Evolutionary conservation across 2,888 invertebrate genomes (phyloP).

Genomic region (Eurytoma californica): DNA sequence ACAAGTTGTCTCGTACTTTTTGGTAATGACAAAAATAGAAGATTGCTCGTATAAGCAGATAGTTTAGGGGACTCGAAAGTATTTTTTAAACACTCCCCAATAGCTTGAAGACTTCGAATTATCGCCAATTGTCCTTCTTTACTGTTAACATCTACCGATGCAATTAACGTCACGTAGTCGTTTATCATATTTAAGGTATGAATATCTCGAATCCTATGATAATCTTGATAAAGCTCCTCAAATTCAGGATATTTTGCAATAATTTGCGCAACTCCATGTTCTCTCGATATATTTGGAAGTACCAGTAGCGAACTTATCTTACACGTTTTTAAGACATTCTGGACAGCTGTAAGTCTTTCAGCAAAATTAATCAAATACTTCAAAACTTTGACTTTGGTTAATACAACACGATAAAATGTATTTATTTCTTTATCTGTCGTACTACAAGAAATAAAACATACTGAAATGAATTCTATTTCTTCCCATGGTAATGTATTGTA

Average conservation of each 20-base stretch:
- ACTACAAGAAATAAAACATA: conserved; percentile 56
- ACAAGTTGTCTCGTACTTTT: conserved; percentile 49
- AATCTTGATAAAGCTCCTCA: conserved; percentile 58
- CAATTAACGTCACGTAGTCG: conserved; percentile 52
- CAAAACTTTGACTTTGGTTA: neutral
- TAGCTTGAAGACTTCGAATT: conserved; percentile 57
- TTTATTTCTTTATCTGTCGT: conserved; percentile 52
- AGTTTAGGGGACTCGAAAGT: conserved; percentile 61
- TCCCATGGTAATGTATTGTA: conserved; percentile 62
- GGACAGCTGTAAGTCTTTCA: conserved; percentile 42
- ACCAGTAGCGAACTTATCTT: neutral
- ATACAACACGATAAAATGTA: conserved; percentile 35
- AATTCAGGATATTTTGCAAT: conserved; percentile 44
- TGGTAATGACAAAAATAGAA: conserved; percentile 52
- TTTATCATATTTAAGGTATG: conserved; percentile 58
- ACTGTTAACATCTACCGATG: conserved; percentile 34
- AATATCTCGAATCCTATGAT: conserved; percentile 58
- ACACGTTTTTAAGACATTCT: neutral
- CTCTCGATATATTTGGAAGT: conserved; percentile 43
- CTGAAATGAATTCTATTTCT: conserved; percentile 62
- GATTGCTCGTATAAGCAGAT: conserved; percentile 53
- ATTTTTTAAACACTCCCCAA: conserved; percentile 62
- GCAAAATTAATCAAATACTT: conserved; percentile 40
- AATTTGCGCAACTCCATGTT: conserved; percentile 32
- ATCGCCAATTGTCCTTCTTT: conserved; percentile 57